These are phyloP conservation scores for Eristalinus aeneus DNA, from an alignment of 2,888 invertebrate species.

Conservation along the genomic window DNA sequence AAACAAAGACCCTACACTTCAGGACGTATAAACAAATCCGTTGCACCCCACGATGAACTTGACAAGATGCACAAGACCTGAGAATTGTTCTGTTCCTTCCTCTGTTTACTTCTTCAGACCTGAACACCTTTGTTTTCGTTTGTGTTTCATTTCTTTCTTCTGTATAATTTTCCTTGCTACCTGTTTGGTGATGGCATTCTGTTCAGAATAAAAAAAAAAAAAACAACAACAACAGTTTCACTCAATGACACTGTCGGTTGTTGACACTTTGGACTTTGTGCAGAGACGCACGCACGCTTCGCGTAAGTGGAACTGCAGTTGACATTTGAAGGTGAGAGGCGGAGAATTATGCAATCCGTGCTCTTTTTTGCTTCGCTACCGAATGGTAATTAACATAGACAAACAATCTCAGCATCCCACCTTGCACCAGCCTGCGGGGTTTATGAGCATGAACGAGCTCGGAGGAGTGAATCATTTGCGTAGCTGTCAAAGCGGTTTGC, in stretches of 20 bases:
- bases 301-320: neutral
- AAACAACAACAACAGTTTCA: constrained; percentile 17
- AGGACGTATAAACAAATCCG: neutral
- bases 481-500: constrained; percentile 11
- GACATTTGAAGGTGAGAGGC: neutral
- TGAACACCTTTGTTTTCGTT: neutral
- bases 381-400: constrained; percentile 59
- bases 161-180: neutral
- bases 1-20: neutral
- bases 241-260: constrained; percentile 37
- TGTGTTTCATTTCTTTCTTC: neutral
- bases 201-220: neutral
- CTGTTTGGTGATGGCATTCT: neutral
- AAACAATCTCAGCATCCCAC: constrained; percentile 43
- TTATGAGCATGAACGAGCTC: constrained; percentile 25
- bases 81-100: neutral
- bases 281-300: neutral
- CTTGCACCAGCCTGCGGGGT: neutral
- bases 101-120: no score
- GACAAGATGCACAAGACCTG: neutral
- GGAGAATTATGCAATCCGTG: neutral
- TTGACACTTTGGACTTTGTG: constrained; percentile 28
- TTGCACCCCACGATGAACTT: neutral
- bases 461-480: constrained; percentile 13
- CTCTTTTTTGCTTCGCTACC: constrained; percentile 35